Evolutionary conservation across 1,140 invertebrate genomes (phyloP), one percentile per base, ranked within the genome.

Genomic region (Pogonus chalceus): DNA sequence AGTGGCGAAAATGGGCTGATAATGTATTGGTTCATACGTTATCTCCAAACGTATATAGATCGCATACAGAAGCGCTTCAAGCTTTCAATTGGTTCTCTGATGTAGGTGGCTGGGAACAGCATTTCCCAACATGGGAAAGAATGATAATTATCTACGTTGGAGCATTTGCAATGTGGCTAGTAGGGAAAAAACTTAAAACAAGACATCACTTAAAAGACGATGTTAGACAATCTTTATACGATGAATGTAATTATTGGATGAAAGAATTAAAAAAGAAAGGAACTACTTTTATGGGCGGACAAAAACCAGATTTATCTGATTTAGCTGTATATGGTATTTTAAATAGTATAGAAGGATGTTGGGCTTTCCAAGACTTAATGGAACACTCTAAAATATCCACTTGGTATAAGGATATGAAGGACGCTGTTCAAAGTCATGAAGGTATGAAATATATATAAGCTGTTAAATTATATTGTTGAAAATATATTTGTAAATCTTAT

Each of bases 11-110:
- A 65, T 99, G 96, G 96, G 86, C 86, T 0, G 96, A 99, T 71
- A 78, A 84, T 48, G 82, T 87, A 47, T 76, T 96, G 9, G 92
- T 98, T 1, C 94, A 98, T 67, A 82, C 84, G 0, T 75, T 99
- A 37, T 98, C 96, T 2, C 96, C 96, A 10, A 99, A 99, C 75
- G 92, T 98, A 49, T 99, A 99, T 65, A 79, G 92, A 53, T 92
- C 88, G 0, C 69, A 77, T 2, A 67, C 70, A 2, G 96, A 99
- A 78, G 79, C 96, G 0, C 68, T 93, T 18, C 81, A 93, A 68
- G 86, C 93, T 0, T 97, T 98, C 67, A 80, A 85, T 56, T 93
- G 90, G 84, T 97, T 96, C 72, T 89, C 90, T 10, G 69, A 88
- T 60, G 85, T 86, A 26, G 95, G 95, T 2, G 85, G 91, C 57